phyloP scores from a whole-genome alignment of 1,140 invertebrate genomes.

The Theocolax elegans region DNA sequence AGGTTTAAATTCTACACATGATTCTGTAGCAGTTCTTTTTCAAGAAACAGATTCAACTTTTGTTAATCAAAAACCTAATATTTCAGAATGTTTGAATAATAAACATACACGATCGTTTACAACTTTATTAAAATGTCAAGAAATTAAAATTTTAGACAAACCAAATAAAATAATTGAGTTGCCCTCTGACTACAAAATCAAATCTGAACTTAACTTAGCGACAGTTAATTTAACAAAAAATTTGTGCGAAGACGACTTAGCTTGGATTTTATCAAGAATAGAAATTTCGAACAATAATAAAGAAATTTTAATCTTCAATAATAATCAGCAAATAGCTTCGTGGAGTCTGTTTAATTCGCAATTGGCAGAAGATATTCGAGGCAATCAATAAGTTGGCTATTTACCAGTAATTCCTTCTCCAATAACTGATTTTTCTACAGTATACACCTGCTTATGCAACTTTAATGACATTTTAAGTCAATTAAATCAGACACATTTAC shows the following conservation, averaged over 20 bases:
- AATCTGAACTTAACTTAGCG: not conserved
- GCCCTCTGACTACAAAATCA: not conserved
- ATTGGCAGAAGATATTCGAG: not conserved
- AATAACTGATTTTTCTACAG: conserved; percentile 24
- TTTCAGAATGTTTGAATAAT: conserved; percentile 12
- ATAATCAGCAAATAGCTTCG: not conserved
- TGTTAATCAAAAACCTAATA: conserved; percentile 19
- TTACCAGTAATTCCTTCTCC: conserved; percentile 18
- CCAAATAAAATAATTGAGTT: not conserved
- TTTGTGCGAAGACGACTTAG: not conserved
- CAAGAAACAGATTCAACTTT: conserved; percentile 3
- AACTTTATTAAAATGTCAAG: conserved; percentile 2
- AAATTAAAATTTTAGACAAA: not conserved
- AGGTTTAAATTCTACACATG: conserved; percentile 36
- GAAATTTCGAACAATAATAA: not conserved
- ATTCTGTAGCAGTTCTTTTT: conserved; percentile 36
- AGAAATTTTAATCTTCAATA: not conserved
- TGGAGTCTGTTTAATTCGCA: conserved; percentile 9
- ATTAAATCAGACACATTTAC: conserved; percentile 29
- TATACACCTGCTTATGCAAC: conserved; percentile 36
- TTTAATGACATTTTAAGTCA: conserved; percentile 34
- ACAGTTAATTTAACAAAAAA: not conserved
- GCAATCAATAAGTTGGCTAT: conserved; percentile 22
- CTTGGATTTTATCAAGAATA: not conserved
- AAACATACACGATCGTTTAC: not conserved